A percentile compares a stretch with the other conserved stretches of the same genome.
Conservation (phyloP, 2,113 vertebrate species). For the Ivindomyrus marchei region DNA sequence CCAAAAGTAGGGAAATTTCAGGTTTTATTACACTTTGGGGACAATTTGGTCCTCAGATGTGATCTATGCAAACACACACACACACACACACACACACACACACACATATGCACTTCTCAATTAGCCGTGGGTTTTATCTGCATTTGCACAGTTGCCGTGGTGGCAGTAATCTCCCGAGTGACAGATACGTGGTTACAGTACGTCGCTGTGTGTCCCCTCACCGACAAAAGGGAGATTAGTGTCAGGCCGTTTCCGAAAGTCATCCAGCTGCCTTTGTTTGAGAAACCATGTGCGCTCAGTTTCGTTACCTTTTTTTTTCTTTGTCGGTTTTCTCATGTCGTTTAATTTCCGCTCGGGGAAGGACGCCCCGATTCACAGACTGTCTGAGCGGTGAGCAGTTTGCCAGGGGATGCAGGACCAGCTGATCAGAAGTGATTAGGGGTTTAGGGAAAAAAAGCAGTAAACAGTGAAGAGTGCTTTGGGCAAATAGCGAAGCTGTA, state of each 20-base stretch:
- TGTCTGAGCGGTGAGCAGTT: background rate
- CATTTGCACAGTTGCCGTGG: conserved; percentile 13
- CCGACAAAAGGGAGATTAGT: background rate
- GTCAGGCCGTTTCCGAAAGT: background rate
- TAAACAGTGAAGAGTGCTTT: background rate
- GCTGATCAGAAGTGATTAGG: background rate
- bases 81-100: background rate
- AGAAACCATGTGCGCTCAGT: background rate
- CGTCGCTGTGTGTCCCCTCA: background rate
- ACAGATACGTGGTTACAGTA: background rate
- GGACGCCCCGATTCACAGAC: background rate
- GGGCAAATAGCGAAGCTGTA: background rate
- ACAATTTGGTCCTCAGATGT: too few species aligned
- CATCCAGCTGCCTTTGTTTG: background rate
- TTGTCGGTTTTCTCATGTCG: background rate
- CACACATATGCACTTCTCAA: background rate
- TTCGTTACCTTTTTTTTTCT: background rate
- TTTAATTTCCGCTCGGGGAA: background rate
- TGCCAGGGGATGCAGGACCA: background rate
- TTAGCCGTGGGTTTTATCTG: background rate
- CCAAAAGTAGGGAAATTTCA: too few species aligned
- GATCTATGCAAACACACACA: background rate
- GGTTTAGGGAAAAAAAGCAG: background rate
- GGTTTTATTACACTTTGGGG: too few species aligned
- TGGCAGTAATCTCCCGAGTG: conserved; percentile 14